These are phyloP conservation scores for Rousettus madagascariensis DNA, from an alignment of 2,797 vertebrate species.

Conservation along the genomic window DNA sequence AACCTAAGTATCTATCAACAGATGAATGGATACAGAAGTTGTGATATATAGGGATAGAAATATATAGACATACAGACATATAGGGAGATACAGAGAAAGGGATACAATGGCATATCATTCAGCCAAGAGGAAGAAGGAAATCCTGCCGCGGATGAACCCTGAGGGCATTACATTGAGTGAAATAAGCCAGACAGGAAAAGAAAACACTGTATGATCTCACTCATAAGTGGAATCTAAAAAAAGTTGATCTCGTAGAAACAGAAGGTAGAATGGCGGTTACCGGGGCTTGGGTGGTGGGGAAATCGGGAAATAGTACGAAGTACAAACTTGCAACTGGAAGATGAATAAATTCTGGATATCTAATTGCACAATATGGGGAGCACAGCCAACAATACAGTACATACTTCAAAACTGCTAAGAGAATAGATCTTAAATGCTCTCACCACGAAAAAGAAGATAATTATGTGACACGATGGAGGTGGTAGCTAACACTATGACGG, in stretches of 20 bases:
- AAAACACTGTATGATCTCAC: not conserved
- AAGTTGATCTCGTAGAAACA: not conserved
- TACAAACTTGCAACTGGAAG: not conserved
- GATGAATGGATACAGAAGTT: not conserved
- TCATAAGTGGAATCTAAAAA: not conserved
- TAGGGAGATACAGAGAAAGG: too few relatives aligned
- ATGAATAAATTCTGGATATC: not conserved
- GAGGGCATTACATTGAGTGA: not conserved
- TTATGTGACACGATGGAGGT: not conserved
- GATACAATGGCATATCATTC: not conserved
- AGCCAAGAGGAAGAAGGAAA: not conserved
- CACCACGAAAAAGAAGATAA: not conserved
- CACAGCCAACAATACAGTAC: not conserved
- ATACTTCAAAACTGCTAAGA: not conserved
- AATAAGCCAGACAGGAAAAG: not conserved
- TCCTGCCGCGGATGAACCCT: not conserved
- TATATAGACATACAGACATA: too few relatives aligned
- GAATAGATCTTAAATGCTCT: not conserved
- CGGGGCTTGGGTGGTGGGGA: not conserved
- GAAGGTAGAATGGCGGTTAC: not conserved
- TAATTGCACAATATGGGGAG: not conserved
- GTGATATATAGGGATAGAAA: too few relatives aligned
- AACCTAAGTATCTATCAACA: not conserved
- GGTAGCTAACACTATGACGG: not conserved
- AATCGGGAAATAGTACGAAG: not conserved